Base-by-base conservation (phyloP, 2,888 invertebrate genomes). In the Lasius platythorax region DNA sequence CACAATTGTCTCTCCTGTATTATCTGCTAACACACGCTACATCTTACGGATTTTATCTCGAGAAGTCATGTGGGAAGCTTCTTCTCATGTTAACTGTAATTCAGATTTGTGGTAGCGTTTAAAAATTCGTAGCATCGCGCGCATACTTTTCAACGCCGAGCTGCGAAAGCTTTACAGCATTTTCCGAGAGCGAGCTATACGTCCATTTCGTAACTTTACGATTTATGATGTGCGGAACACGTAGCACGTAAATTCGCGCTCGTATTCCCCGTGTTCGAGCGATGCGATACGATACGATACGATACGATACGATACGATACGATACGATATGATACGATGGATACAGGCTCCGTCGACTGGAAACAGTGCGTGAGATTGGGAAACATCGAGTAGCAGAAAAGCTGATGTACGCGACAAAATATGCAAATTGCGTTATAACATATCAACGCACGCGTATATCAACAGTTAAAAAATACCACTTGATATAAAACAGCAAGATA, bases 181-280 rank as follows among this genome's bases (percentile, higher is more conserved):
- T 81, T 61, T 61, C 75, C 66, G 64, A 11, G 12, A 67, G 68
- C 64, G 46, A 37, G 74, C 67, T 66, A 18, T 50, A 78, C 79
- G 84, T 79, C 83, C 82, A 82, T 86, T 85, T 75, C 81, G 68
- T 84, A 81, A 85, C 81, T 88, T 89, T 50, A 58, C 85, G 85
- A 88, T 88, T 89, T 84, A 87, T 83, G 83, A 78, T 68, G 68
- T 53, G 68, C 40, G 58, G 66, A 82, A 86, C 83, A 83, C 85
- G 85, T 63, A 46, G 63, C 84, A 61, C 73, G 84, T 82, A 83
- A 86, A 87, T 87, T 84, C 85, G 61, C 68, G 76, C 73, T 75
- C 81, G 78, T 68, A 58, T 83, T 70, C 40, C 53, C 72, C 63
- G 30, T 81, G 79, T 68, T 73, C 53, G 81, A 81, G 53, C 72